These are phyloP conservation scores for Gobius niger DNA, from an alignment of 2,113 vertebrate genomes.

Conservation along the genomic window DNA sequence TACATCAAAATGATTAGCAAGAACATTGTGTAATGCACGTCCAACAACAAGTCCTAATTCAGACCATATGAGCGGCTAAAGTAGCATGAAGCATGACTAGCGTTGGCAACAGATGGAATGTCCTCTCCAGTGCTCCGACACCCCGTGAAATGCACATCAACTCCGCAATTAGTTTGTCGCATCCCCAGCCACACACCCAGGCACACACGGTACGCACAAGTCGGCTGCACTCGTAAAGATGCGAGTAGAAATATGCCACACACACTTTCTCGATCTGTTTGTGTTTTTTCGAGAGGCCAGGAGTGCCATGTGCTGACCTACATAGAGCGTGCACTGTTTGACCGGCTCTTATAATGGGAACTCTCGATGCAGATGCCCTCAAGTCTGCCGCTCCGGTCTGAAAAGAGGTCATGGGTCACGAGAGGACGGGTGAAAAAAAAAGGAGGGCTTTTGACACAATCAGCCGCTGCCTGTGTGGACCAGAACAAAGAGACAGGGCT, in stretches of 20 bases:
- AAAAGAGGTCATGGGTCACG: slow-evolving; percentile 72
- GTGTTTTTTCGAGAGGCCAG: slow-evolving; percentile 46
- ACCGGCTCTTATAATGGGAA: slow-evolving; percentile 38
- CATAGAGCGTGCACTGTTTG: slow-evolving; percentile 42
- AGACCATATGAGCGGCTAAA: slow-evolving; percentile 43
- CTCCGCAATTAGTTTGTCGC: slow-evolving; percentile 47
- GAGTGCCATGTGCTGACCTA: slow-evolving; percentile 70
- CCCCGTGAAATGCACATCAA: slow-evolving; percentile 58
- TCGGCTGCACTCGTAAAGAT: too few species aligned
- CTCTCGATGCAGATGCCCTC: slow-evolving; percentile 56
- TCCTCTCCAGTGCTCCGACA: slow-evolving; percentile 38
- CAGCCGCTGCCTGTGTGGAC: slow-evolving; percentile 18
- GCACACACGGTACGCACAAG: slow-evolving; percentile 4
- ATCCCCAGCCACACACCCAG: slow-evolving; percentile 9
- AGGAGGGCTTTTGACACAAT: slow-evolving; percentile 42
- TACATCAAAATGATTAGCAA: slow-evolving; percentile 30
- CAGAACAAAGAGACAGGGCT: slow-evolving; percentile 47
- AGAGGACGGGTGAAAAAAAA: slow-evolving; percentile 36
- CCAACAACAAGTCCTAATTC: slow-evolving; percentile 31
- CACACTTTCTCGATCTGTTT: slow-evolving; percentile 39
- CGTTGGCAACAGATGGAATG: slow-evolving; percentile 66
- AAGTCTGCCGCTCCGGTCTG: slow-evolving; percentile 29
- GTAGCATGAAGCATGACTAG: slow-evolving; percentile 59
- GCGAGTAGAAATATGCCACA: background rate
- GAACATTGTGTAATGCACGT: slow-evolving; percentile 39